Evolutionary conservation across 2,797 vertebrate species (phyloP), one percentile per base, ranked within the genome.

Genomic region (Sebastes baramenuke): DNA sequence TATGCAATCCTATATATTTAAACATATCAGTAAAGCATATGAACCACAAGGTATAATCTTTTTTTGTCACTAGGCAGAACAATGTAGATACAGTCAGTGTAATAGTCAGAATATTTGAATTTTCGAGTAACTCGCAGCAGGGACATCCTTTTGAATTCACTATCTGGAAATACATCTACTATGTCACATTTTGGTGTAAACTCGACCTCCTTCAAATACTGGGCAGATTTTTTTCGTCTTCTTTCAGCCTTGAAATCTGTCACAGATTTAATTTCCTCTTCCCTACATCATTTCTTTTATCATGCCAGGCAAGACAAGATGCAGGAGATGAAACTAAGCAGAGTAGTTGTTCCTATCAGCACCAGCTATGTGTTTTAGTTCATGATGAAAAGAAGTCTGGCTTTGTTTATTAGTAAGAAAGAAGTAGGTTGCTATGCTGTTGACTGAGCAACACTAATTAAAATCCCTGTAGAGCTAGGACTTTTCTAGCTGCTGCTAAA

Each of bases 401-500:
- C 80, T 91, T 92, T 92, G 72, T 92, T 92, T 88, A 88, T 92
- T 88, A 85, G 70, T 76, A 83, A 83, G 76, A 79, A 81, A 75
- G 73, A 90, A 90, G 81, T 80, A 81, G 82, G 84, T 76, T 76
- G 62, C 71, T 80, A 8, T 87, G 73, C 82, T 87, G 84, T 87
- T 92, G 90, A 92, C 84, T 90, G 87, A 92, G 78, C 82, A 87
- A 76, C 80, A 83, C 80, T 93, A 91, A 94, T 93, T 93, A 86
- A 83, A 83, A 86, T 89, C 81, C 74, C 76, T 75, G 55, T 77
- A 78, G 80, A 85, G 74, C 52, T 22, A 67, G 49, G 78, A 91
- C 71, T 87, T 89, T 83, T 90, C 79, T 62, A 75, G 68, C 66
- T 82, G 71, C 72, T 78, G 72, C 79, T 86, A 89, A 93, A 92